These are phyloP conservation scores for Vidua macroura DNA, from an alignment of 2,113 vertebrate species.

Conservation along the genomic window DNA sequence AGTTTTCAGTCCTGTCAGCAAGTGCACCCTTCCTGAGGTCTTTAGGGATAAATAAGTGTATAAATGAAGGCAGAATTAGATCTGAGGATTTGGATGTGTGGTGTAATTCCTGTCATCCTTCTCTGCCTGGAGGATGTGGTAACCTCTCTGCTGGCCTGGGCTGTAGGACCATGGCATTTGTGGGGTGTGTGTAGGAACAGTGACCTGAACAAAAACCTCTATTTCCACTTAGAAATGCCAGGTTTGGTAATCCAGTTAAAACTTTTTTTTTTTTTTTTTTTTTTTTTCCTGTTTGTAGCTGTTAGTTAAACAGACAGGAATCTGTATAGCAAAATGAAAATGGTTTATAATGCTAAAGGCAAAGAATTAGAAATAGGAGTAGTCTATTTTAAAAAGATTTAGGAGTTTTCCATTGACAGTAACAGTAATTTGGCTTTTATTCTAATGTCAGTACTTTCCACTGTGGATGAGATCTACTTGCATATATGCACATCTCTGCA, in stretches of 20 bases:
- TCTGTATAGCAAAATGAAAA: background rate
- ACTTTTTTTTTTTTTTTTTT: background rate
- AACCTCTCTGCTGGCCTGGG: background rate
- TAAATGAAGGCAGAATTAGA: background rate
- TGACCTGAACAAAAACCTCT: background rate
- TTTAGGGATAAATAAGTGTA: background rate
- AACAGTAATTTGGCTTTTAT: background rate
- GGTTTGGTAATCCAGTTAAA: background rate
- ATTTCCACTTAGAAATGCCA: background rate
- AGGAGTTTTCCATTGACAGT: background rate
- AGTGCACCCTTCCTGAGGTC: no score
- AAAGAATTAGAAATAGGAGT: background rate
- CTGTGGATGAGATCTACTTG: background rate
- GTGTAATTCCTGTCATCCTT: background rate
- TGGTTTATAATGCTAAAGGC: background rate
- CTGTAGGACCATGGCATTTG: rapidly evolving
- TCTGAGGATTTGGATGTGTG: background rate
- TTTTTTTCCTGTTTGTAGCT: background rate
- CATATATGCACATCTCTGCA: background rate
- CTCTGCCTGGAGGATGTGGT: background rate
- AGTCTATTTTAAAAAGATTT: background rate
- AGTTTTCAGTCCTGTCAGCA: background rate
- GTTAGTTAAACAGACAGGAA: background rate
- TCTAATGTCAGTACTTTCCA: background rate
- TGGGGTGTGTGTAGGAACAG: background rate